Conservation (phyloP, 2,797 vertebrate species). For the Parotocinclus haroldoi region DNA sequence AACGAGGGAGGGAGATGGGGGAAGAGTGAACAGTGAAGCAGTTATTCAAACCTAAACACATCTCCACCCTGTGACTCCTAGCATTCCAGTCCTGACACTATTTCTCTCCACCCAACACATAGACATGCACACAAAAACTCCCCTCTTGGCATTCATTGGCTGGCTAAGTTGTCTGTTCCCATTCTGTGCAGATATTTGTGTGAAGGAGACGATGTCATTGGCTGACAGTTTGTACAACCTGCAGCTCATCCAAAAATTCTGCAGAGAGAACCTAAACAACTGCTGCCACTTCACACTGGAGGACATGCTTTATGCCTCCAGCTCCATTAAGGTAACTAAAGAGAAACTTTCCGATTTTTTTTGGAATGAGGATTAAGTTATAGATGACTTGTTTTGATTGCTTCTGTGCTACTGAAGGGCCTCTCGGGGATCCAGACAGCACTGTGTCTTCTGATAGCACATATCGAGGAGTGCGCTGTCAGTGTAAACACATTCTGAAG, state of each 20-base stretch:
- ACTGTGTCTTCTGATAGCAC: slow-evolving; percentile 4
- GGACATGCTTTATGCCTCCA: slow-evolving; percentile 95
- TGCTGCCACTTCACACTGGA: slow-evolving; percentile 97
- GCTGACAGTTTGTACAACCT: slow-evolving; percentile 97
- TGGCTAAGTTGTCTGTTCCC: slow-evolving; percentile 21
- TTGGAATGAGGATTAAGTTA: not conserved
- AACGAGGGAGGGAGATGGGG: slow-evolving; percentile 2
- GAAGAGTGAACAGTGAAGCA: slow-evolving; percentile 24
- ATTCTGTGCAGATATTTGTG: slow-evolving; percentile 83
- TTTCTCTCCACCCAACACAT: slow-evolving; percentile 7
- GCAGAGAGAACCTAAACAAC: slow-evolving; percentile 88
- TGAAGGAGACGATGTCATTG: slow-evolving; percentile 96
- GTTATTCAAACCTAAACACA: slow-evolving; percentile 72
- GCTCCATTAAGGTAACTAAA: slow-evolving; percentile 85
- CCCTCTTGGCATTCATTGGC: slow-evolving; percentile 1
- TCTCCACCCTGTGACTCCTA: slow-evolving; percentile 33
- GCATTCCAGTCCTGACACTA: slow-evolving; percentile 29
- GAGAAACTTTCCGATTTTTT: not conserved
- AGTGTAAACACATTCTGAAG: not conserved
- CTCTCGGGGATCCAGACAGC: not conserved
- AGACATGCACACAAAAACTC: not conserved
- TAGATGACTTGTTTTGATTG: slow-evolving; percentile 6
- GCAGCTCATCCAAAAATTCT: slow-evolving; percentile 93
- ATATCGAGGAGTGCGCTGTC: not conserved
- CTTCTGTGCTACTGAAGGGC: not conserved